phyloP scores from a whole-genome alignment of 2,113 vertebrate species.

The Corythornis vintsioides region DNA sequence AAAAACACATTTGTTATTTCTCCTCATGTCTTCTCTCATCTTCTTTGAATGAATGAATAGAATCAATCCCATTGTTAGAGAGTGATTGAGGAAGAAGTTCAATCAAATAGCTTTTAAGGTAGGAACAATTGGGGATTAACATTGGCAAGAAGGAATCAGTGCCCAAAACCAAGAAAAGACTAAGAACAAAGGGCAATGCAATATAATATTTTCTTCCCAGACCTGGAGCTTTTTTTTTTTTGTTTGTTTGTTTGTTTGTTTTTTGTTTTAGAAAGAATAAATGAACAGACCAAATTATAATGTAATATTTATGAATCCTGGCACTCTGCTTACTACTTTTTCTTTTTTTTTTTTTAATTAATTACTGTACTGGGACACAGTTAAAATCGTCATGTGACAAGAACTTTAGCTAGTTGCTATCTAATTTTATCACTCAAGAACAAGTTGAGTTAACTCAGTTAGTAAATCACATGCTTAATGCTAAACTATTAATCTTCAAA shows the following conservation, averaged over 20 bases:
- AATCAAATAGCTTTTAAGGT: constrained; percentile 26
- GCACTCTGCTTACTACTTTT: not conserved
- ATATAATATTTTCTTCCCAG: not conserved
- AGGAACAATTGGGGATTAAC: not conserved
- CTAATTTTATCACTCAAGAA: not conserved
- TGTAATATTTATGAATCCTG: not conserved
- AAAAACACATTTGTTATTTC: not conserved
- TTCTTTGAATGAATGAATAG: not conserved
- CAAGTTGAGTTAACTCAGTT: not conserved
- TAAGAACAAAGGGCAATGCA: not conserved
- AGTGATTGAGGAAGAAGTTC: not conserved
- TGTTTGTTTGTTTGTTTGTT: no score
- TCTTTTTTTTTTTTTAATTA: not conserved
- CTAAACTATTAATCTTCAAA: not conserved
- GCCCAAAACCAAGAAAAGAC: not conserved
- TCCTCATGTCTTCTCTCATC: not conserved
- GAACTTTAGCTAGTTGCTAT: not conserved
- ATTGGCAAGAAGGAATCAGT: not conserved
- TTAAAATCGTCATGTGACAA: not conserved
- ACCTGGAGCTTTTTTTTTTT: not conserved
- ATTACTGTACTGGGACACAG: not conserved
- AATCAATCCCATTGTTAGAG: constrained; percentile 8
- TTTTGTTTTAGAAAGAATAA: not conserved
- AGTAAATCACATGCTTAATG: not conserved
- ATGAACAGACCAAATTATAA: not conserved